Evolutionary conservation across 2,113 vertebrate species (phyloP).

Genomic region (human (Homo sapiens)): GRCh38 chr4:34643501-34644000

Average conservation of each 20-base stretch:
- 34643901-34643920: background rate
- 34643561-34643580: slow-evolving; percentile 64
- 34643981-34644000: background rate
- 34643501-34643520: slow-evolving; percentile 42
- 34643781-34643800: slow-evolving; percentile 46
- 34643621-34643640: slow-evolving; percentile 62
- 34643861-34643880: background rate
- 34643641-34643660: slow-evolving; percentile 65
- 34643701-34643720: slow-evolving; percentile 62
- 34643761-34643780: slow-evolving; percentile 48
- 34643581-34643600: slow-evolving; percentile 76
- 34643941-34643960: background rate
- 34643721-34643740: slow-evolving; percentile 38
- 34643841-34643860: slow-evolving; percentile 51
- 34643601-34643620: slow-evolving; percentile 76
- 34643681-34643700: slow-evolving; percentile 57
- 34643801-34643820: background rate
- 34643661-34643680: slow-evolving; percentile 69
- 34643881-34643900: slow-evolving; percentile 64
- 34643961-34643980: background rate
- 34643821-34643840: slow-evolving; percentile 46
- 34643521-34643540: slow-evolving; percentile 44
- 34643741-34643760: slow-evolving; percentile 59
- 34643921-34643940: background rate
- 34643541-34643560: slow-evolving; percentile 57